A percentile compares a stretch with the other conserved stretches of the same genome.
Conservation (phyloP, 2,888 invertebrate genomes). For the Brachycybe producta region DNA sequence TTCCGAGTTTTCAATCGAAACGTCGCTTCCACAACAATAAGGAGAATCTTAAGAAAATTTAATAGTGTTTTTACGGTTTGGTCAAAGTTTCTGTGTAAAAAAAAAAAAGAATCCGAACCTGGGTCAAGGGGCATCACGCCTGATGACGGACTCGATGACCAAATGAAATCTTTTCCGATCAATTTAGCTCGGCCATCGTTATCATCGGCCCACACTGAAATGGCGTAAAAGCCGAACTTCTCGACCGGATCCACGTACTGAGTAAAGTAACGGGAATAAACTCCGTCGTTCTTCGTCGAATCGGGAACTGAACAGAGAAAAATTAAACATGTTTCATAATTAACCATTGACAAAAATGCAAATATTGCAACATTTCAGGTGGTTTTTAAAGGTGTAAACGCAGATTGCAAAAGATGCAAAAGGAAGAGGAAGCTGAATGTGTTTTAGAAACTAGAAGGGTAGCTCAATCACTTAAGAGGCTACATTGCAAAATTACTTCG, state of each 20-base stretch:
- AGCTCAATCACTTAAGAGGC: too few relatives aligned
- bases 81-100: too few relatives aligned
- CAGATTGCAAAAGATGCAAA: background rate
- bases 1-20: slow-evolving; percentile 25
- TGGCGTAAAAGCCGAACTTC: slow-evolving; percentile 28
- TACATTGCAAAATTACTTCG: too few relatives aligned
- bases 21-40: slow-evolving; percentile 40
- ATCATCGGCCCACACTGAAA: slow-evolving; percentile 28
- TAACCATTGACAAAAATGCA: too few relatives aligned
- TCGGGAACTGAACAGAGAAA: slow-evolving; percentile 30
- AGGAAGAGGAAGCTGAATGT: background rate
- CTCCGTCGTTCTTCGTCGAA: slow-evolving; percentile 34
- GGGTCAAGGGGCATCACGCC: slow-evolving; percentile 9
- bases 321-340: too few relatives aligned
- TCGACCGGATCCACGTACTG: slow-evolving; percentile 27
- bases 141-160: background rate
- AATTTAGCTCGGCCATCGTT: slow-evolving; percentile 25
- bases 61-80: background rate
- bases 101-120: background rate
- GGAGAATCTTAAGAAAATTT: slow-evolving; percentile 12
- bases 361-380: too few relatives aligned
- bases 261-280: slow-evolving; percentile 49
- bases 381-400: too few relatives aligned
- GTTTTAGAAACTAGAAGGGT: too few relatives aligned
- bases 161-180: slow-evolving; percentile 4